These are phyloP conservation scores for Pogonocichla stellata DNA, from an alignment of 2,113 vertebrate genomes.

Conservation along the genomic window DNA sequence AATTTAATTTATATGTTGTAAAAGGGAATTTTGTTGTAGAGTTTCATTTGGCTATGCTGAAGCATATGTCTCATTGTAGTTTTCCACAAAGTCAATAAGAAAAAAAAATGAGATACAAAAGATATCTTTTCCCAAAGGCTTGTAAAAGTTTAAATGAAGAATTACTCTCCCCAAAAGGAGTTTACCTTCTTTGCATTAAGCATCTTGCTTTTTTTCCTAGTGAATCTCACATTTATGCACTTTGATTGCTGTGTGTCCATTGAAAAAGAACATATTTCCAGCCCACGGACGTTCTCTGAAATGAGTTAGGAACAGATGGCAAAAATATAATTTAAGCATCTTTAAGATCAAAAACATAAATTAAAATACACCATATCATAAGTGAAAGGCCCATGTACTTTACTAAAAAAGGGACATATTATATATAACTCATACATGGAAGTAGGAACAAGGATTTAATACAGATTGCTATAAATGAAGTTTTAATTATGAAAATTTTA, in stretches of 20 bases:
- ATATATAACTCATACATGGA: background rate
- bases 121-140: background rate
- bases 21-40: background rate
- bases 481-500: background rate
- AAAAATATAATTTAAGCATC: background rate
- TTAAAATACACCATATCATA: background rate
- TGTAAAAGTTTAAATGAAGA: background rate
- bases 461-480: background rate
- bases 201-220: constrained; percentile 27
- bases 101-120: background rate
- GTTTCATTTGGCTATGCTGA: background rate
- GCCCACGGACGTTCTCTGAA: constrained; percentile 80
- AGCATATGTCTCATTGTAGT: background rate
- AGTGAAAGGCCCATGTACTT: background rate
- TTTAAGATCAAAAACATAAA: background rate
- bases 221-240: constrained; percentile 74
- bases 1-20: background rate
- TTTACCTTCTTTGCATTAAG: constrained; percentile 60
- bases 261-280: constrained; percentile 78
- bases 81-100: background rate
- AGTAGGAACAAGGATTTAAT: background rate
- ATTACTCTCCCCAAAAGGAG: background rate
- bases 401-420: background rate
- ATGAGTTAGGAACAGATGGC: constrained; percentile 19
- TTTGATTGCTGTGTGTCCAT: constrained; percentile 69